Conservation (phyloP, 2,888 invertebrate species). For the Timema podura region DNA sequence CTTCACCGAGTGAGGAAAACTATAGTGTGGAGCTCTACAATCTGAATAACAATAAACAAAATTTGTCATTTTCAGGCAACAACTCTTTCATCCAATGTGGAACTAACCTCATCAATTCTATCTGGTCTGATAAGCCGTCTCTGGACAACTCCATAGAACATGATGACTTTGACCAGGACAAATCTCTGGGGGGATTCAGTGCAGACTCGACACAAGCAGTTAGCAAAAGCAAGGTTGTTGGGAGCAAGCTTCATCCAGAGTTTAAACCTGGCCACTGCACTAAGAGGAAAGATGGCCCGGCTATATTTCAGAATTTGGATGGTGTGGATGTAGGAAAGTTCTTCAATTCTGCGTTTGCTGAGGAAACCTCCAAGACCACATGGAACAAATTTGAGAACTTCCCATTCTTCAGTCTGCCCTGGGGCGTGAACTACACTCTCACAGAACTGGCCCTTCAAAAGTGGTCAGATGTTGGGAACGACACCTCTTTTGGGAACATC, state of each 20-base stretch:
- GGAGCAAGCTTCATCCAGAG: not conserved
- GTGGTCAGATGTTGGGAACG: slow-evolving; percentile 18
- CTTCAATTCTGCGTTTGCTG: not conserved
- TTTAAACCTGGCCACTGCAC: too few relatives aligned
- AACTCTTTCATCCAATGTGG: slow-evolving; percentile 46
- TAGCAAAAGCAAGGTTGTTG: not conserved
- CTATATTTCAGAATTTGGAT: slow-evolving; percentile 8
- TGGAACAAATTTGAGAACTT: slow-evolving; percentile 22
- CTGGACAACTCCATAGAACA: slow-evolving; percentile 21
- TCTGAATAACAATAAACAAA: slow-evolving; percentile 36
- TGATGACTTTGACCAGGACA: slow-evolving; percentile 15
- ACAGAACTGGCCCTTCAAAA: slow-evolving; percentile 11
- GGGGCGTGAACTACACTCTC: slow-evolving; percentile 16
- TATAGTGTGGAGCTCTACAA: slow-evolving; percentile 41
- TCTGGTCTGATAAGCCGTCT: slow-evolving; percentile 46
- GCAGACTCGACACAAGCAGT: not conserved
- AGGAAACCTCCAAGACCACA: slow-evolving; percentile 9
- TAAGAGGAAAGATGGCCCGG: not conserved
- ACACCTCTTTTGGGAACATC: not conserved
- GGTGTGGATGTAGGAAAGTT: slow-evolving; percentile 5
- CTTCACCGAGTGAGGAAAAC: slow-evolving; percentile 53
- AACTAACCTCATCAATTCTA: slow-evolving; percentile 51
- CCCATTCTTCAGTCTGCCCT: slow-evolving; percentile 22
- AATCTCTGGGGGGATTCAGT: too few relatives aligned
- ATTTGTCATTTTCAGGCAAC: slow-evolving; percentile 6